These are phyloP conservation scores for Pterobdella sp. DNA, from an alignment of 2,888 invertebrate species.

Conservation along the genomic window DNA sequence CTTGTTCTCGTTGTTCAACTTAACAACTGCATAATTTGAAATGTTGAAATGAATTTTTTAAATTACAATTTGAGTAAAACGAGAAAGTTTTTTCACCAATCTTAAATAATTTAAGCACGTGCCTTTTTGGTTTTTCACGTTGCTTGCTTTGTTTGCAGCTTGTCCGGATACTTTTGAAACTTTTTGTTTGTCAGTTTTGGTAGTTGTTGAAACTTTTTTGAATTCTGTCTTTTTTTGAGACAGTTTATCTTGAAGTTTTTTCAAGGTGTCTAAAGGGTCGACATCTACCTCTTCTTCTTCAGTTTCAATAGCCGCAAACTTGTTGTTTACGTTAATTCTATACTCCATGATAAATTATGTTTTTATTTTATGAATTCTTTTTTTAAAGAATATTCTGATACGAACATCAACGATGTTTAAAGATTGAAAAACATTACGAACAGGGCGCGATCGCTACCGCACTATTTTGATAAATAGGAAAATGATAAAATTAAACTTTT, in stretches of 20 bases:
- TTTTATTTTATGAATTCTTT: background rate
- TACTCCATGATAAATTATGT: slow-evolving; percentile 12
- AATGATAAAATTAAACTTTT: slow-evolving; percentile 11
- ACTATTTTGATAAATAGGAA: slow-evolving; percentile 6
- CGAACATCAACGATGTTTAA: background rate
- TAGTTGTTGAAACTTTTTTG: slow-evolving; percentile 14
- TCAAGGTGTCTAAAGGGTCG: slow-evolving; percentile 24
- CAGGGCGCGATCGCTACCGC: background rate
- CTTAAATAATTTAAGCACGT: too few species aligned
- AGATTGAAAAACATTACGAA: slow-evolving; percentile 4
- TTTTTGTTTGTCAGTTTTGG: slow-evolving; percentile 1
- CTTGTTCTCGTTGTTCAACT: background rate
- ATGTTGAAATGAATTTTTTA: too few species aligned
- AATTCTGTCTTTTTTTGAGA: background rate
- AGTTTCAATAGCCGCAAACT: slow-evolving; percentile 25
- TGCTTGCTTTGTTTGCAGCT: slow-evolving; percentile 2
- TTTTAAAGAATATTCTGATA: background rate
- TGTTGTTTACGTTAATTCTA: slow-evolving; percentile 22
- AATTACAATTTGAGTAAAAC: background rate
- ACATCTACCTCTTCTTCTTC: slow-evolving; percentile 20
- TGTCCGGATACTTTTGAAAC: background rate
- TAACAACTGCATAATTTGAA: background rate
- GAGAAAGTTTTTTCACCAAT: background rate
- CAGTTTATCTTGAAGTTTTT: slow-evolving; percentile 22
- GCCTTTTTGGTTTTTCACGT: slow-evolving; percentile 14